Evolutionary conservation across 2,113 vertebrate genomes (phyloP).

Genomic region (Eurystomus gularis): DNA sequence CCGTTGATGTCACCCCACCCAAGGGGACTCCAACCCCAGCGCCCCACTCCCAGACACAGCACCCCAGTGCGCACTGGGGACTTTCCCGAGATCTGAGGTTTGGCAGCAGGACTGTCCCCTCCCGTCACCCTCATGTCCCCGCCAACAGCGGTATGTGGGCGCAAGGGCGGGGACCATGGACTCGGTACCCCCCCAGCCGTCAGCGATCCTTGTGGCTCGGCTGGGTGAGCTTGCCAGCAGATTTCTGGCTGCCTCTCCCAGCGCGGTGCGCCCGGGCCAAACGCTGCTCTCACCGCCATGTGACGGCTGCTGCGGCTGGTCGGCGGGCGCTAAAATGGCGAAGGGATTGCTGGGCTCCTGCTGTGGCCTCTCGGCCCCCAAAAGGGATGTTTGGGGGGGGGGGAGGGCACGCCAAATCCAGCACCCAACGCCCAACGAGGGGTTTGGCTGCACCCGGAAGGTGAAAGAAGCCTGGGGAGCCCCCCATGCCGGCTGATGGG

Average conservation of each 20-base stretch:
- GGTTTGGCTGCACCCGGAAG: rapidly evolving
- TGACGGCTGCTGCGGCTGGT: not conserved
- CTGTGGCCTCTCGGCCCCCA: rapidly evolving
- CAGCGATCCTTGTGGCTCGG: not conserved
- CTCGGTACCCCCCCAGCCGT: not conserved
- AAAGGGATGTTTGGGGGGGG: not conserved
- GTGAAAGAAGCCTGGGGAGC: not conserved
- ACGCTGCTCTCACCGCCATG: constrained; percentile 45
- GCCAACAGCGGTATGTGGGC: rapidly evolving
- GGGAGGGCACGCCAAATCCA: not conserved
- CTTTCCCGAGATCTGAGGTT: not conserved
- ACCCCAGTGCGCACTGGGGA: not conserved
- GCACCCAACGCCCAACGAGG: not conserved
- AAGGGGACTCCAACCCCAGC: rapidly evolving
- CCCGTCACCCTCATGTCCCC: rapidly evolving
- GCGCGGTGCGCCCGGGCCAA: not conserved
- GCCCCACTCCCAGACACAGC: rapidly evolving
- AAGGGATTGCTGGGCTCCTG: not conserved
- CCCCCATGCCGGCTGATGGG: not conserved
- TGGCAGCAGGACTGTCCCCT: not conserved
- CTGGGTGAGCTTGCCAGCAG: not conserved
- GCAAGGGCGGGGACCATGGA: rapidly evolving
- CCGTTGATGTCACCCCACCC: rapidly evolving
- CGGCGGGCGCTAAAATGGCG: constrained; percentile 8
- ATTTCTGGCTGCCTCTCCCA: constrained; percentile 26